Conservation (phyloP, 2,113 vertebrate genomes). For the Onychostoma macrolepis region DNA sequence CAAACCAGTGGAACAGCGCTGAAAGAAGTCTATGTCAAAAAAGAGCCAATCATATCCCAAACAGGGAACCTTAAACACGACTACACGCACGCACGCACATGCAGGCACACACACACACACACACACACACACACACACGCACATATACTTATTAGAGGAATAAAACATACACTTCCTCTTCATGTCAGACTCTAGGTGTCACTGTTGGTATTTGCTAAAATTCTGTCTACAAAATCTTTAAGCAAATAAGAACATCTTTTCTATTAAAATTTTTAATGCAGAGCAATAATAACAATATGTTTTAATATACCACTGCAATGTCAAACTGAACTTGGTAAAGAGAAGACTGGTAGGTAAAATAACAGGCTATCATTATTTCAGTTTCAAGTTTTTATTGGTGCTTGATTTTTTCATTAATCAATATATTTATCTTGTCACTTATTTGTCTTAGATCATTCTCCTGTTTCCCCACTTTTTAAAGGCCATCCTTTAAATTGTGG, state of each 20-base stretch:
- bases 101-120: too few species aligned
- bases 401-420: background rate
- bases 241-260: background rate
- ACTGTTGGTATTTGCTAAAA: conserved; percentile 64
- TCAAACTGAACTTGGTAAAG: background rate
- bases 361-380: background rate
- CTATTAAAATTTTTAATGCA: background rate
- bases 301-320: background rate
- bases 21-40: too few species aligned
- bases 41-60: too few species aligned
- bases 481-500: background rate
- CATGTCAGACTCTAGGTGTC: conserved; percentile 66
- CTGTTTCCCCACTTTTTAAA: background rate
- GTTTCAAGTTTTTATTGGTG: background rate
- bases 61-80: too few species aligned
- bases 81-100: too few species aligned
- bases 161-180: background rate
- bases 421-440: conserved; percentile 20
- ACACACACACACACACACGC: too few species aligned
- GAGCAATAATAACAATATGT: background rate
- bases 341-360: background rate
- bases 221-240: background rate
- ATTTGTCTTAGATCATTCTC: background rate
- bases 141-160: background rate
- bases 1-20: too few species aligned